These are phyloP conservation scores for Anoplolepis gracilipes DNA, from an alignment of 1,140 invertebrate species.

Conservation along the genomic window DNA sequence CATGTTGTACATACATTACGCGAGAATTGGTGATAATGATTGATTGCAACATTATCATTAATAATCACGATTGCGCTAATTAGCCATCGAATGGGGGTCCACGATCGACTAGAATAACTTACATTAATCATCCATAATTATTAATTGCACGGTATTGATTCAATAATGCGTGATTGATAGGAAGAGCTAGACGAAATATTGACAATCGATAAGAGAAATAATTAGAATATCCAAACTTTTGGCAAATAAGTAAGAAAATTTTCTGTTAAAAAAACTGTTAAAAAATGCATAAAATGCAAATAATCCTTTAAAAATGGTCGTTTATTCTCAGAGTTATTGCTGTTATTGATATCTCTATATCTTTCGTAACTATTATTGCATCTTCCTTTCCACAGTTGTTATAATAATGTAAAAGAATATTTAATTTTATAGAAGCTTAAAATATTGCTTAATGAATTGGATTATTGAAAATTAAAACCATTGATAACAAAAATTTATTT, in stretches of 20 bases:
- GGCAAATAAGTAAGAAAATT: not conserved
- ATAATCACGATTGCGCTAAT: slow-evolving; percentile 53
- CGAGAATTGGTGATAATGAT: slow-evolving; percentile 50
- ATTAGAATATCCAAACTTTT: not conserved
- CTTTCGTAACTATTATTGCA: not conserved
- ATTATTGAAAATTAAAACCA: no score
- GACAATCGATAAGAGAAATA: not conserved
- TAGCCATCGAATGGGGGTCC: slow-evolving; percentile 19
- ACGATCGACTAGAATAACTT: slow-evolving; percentile 49
- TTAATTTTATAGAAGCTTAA: not conserved
- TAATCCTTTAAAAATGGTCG: not conserved
- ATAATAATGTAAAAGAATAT: not conserved
- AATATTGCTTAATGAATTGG: not conserved
- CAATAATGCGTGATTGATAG: slow-evolving; percentile 54
- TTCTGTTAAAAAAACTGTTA: not conserved
- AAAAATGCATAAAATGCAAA: not conserved
- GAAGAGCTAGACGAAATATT: slow-evolving; percentile 29
- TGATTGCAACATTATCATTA: slow-evolving; percentile 59
- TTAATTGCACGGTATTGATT: slow-evolving; percentile 52
- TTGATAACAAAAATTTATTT: no score
- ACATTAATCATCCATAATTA: slow-evolving; percentile 59
- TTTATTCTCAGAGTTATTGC: not conserved
- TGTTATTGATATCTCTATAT: not conserved
- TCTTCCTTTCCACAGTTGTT: not conserved
- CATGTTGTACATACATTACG: slow-evolving; percentile 31